Conservation (phyloP, 1,140 invertebrate genomes). For the Dinoponera quadriceps region DNA sequence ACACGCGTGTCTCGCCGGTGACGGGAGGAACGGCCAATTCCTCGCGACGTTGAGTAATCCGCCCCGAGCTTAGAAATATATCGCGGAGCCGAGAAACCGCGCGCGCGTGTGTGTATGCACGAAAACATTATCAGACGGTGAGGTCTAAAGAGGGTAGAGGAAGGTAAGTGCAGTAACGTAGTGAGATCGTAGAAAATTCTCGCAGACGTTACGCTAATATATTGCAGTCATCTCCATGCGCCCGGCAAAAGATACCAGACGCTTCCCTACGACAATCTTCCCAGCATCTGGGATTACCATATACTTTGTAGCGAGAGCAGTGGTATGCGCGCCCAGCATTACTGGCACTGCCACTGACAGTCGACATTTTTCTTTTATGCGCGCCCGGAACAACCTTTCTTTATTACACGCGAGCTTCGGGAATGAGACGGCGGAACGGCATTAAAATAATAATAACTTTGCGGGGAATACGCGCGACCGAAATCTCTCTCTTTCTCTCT, state of each 20-base stretch:
- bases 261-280: constrained; percentile 68
- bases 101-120: constrained; percentile 37
- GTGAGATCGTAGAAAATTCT: constrained; percentile 61
- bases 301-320: constrained; percentile 54
- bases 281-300: constrained; percentile 71
- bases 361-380: constrained; percentile 66
- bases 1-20: background rate
- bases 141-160: constrained; percentile 3
- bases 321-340: constrained; percentile 43
- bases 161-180: constrained; percentile 48
- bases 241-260: constrained; percentile 69
- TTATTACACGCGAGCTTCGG: constrained; percentile 59
- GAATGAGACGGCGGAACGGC: background rate
- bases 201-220: constrained; percentile 67
- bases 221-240: constrained; percentile 64
- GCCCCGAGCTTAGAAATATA: constrained; percentile 1
- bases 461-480: background rate
- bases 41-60: constrained; percentile 26
- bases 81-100: constrained; percentile 9
- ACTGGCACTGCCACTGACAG: constrained; percentile 63
- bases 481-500: background rate
- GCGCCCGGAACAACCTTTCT: constrained; percentile 47
- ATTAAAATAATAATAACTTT: constrained; percentile 58
- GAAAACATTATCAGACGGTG: constrained; percentile 42
- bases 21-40: background rate